Evolutionary conservation across 2,888 invertebrate species (phyloP), one percentile per base, ranked within the genome.

Genomic region (Volucella inanis): DNA sequence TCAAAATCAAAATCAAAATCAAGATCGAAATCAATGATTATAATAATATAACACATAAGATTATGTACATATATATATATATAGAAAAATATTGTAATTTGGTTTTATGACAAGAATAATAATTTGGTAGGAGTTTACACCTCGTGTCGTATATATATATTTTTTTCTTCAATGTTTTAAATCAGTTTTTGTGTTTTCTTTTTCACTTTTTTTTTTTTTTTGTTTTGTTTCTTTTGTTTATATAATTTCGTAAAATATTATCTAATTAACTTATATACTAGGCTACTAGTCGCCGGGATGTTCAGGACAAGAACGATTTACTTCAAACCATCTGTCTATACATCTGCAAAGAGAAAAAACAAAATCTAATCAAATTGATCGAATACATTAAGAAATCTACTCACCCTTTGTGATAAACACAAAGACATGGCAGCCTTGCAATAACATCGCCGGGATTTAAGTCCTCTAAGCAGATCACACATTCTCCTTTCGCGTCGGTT

Each of bases 261-360:
- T 85, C 85, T 85, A 85, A 81, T 85, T 85, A 81, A 74, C 84
- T 89, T 89, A 90, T 88, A 88, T 88, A 87, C 87, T 88, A 88
- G 88, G 88, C 89, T 92, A 93, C 94, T 95, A 98, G 94, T 98
- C 98, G 90, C 97, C 97, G 89, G 99, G 99, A 94, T 99, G 99
- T 93, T 99, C 99, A 71, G 99, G 99, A 94, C 99, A 99, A 91
- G 98, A 98, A 93, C 99, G 96, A 94, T 99, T 99, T 92, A 98
- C 97, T 93, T 98, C 97, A 94, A 99, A 99, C 99, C 99, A 99
- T 93, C 97, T 96, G 94, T 99, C 99, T 94, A 99, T 99, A 94
- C 99, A 99, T 93, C 98, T 99, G 94, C 62, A 55, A 14, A 57
- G 15, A 41, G 45, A 62, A 49, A 70, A 50, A 64, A 70, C 57